Conservation (phyloP, 2,113 vertebrate genomes). For the Mohoua ochrocephala region DNA sequence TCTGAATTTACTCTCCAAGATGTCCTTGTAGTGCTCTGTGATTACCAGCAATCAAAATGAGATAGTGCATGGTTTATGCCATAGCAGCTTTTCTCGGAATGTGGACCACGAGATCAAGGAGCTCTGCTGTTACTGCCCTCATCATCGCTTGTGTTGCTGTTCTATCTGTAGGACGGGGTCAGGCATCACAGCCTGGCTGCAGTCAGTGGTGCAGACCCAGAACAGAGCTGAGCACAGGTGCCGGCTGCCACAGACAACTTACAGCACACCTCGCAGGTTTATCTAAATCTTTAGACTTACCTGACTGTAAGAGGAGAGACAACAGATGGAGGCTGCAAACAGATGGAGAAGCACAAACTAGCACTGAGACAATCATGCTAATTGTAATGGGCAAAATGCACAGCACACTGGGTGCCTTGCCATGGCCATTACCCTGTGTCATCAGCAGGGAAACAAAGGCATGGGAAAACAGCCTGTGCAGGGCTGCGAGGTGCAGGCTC, state of each 20-base stretch:
- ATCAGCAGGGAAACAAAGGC: neutral
- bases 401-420: neutral
- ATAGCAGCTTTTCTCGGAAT: neutral
- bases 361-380: neutral
- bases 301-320: neutral
- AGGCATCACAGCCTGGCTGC: neutral
- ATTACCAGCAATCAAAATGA: neutral
- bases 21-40: neutral
- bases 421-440: neutral
- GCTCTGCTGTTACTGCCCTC: neutral
- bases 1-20: neutral
- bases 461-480: neutral
- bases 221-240: neutral
- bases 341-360: conserved; percentile 37
- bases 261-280: neutral
- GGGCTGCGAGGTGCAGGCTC: neutral
- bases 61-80: neutral
- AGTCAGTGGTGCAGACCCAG: neutral
- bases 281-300: neutral
- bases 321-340: conserved; percentile 20
- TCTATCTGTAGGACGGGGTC: neutral
- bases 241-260: neutral
- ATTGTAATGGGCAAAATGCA: neutral
- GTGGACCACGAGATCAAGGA: neutral
- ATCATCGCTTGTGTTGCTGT: neutral